Percentiles rank a stretch among this genome's conserved stretches.
Evolutionary conservation across 2,113 vertebrate genomes (phyloP).

Genomic region (Aramus guarauna): DNA sequence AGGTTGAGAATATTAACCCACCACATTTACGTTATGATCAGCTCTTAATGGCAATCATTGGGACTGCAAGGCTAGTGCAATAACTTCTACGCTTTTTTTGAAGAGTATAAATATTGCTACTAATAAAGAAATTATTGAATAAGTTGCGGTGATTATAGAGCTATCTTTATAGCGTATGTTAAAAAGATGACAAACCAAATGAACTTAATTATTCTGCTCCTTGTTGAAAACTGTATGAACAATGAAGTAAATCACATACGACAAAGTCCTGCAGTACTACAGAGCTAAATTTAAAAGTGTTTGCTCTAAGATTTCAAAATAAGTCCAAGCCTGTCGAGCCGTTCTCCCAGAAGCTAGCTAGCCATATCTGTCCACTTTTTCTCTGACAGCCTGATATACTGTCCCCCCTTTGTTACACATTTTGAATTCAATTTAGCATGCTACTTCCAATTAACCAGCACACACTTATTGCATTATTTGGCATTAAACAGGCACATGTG

Average conservation of each 20-base stretch:
- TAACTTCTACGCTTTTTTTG: background rate
- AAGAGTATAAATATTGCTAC: constrained; percentile 50
- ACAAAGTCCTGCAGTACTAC: constrained; percentile 6
- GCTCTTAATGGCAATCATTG: background rate
- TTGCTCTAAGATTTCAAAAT: constrained; percentile 55
- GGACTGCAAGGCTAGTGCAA: background rate
- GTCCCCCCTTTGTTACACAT: constrained; percentile 60
- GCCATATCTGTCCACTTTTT: constrained; percentile 49
- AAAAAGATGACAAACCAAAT: background rate
- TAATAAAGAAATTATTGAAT: background rate
- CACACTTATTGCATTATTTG: constrained; percentile 69
- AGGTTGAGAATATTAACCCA: background rate
- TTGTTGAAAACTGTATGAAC: constrained; percentile 39
- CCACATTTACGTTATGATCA: background rate
- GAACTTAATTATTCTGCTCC: background rate
- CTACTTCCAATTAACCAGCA: constrained; percentile 68
- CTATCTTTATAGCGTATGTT: background rate
- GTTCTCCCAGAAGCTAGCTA: constrained; percentile 61
- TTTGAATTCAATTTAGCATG: constrained; percentile 61
- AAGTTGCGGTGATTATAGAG: background rate
- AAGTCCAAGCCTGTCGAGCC: background rate
- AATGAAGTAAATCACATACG: background rate
- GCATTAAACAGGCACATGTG: constrained; percentile 63
- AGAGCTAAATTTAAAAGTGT: constrained; percentile 23
- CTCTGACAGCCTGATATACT: constrained; percentile 64